Percentiles rank a stretch among this genome's conserved stretches.
phyloP scores from a whole-genome alignment of 2,888 invertebrate species.

The Ypsolopha sequella region DNA sequence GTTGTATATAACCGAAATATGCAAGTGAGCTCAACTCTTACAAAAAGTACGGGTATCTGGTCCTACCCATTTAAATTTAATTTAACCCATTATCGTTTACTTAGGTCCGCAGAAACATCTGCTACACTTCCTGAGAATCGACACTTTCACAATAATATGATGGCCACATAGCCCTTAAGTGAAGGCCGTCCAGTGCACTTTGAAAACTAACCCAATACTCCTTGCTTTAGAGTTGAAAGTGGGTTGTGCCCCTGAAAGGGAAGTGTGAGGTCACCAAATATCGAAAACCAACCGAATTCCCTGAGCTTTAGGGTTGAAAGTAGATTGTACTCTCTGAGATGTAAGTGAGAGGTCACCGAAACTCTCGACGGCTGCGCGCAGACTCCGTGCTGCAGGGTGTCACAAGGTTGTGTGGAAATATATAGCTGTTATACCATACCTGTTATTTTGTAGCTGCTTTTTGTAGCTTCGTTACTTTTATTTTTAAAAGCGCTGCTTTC shows the following conservation, averaged over 20 bases:
- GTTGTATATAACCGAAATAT: no score
- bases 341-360: conserved; percentile 32
- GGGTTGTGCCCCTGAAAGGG: conserved; percentile 27
- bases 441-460: no score
- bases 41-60: no score
- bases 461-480: no score
- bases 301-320: conserved; percentile 17
- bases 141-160: no score
- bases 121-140: no score
- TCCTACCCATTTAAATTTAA: no score
- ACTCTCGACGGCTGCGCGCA: conserved; percentile 47
- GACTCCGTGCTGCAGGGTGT: conserved; percentile 17
- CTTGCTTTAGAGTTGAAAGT: conserved; percentile 19
- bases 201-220: conserved; percentile 15
- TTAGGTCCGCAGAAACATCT: no score
- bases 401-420: conserved; percentile 23
- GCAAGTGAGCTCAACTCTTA: no score
- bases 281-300: conserved; percentile 15
- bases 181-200: conserved; percentile 5
- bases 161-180: background rate
- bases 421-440: background rate
- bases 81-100: no score
- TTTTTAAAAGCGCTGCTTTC: no score
- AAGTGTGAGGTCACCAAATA: conserved; percentile 33
- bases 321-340: conserved; percentile 27